Evolutionary conservation across 1,140 invertebrate genomes (phyloP), one percentile per base, ranked within the genome.

Genomic region (Metopolophium dirhodum): DNA sequence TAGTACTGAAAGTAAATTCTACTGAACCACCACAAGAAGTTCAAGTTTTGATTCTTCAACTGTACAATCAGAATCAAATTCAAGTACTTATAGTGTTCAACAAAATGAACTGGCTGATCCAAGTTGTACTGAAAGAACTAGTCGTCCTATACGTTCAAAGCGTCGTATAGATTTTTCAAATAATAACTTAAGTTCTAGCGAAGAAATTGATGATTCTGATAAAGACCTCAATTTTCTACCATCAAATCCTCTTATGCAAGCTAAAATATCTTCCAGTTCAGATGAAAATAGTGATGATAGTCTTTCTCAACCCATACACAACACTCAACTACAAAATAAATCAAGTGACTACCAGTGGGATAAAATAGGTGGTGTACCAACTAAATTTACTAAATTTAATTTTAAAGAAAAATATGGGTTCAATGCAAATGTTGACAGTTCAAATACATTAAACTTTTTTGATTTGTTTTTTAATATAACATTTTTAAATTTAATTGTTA

Each of bases 401-500:
- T 88, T 51, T n/a, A 54, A 88, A 88, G 87, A 88, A 51, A 88
- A 88, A 88, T 51, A 7, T 88, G 87, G 49, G 9, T 88, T 88
- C 7, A 88, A 88, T 88, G 87, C 30, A 51, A 54, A 51, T 51
- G 87, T 88, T 30, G 87, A 88, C 14, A 88, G 49, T 30, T 88
- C 49, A 51, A 88, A 88, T 51, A 30, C 14, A 14, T 51, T 88
- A 88, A 88, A 54, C 30, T 88, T 30, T 88, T 88, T 88, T 88
- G 49, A n/a, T 35, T 88, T 88, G n/a, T 88, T 88, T 88, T 51
- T 87, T 49, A 87, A 49, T 49, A 45, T 49, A 18, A 45, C 45
- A 11, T 87, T 94, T 93, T 47, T 49, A 37, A 88, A 94, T 47
- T 51, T 91, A n/a, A 94, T 94, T 68, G 88, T 94, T 35, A 92